Evolutionary conservation across 2,888 invertebrate species (phyloP), one percentile per base, ranked within the genome.

Genomic region (Sesia apiformis): DNA sequence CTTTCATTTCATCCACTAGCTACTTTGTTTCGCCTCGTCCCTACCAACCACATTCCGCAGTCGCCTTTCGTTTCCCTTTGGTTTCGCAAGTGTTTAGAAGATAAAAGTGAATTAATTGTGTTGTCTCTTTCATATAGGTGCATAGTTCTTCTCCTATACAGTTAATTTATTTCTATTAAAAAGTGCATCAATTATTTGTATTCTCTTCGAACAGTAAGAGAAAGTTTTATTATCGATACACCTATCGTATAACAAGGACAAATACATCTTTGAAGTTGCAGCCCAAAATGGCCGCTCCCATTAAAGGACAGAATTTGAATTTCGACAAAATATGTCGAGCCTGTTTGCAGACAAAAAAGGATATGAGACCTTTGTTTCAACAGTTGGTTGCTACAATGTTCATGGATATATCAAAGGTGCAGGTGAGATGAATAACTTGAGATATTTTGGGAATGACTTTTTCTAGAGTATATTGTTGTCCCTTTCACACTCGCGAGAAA

Each of bases 341-440:
- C 53, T 93, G 93, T 76, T 83, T 92, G 67, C 90, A 90, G 62
- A 86, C 91, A 64, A 92, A 93, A 69, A 92, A 92, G 70, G 92
- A 92, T 67, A 92, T 93, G 92, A 82, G 92, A 63, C 92, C 92
- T 40, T 72, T 93, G 57, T 92, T 92, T 67, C 91, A 91, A 62
- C 92, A 92, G 72, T 90, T 92, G 60, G 91, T 92, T 49, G 91
- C 92, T 23, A 91, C 92, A 61, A 92, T 93, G 92, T 66, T 93
- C 63, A 92, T 92, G 92, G 91, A 91, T 61, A 92, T 91, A 76
- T 90, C 92, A 56, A 91, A 90, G 74, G 90, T 92, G 61, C 89
- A 90, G 79, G 92, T 91, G 79, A 88, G 81, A 79, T 74, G 74
- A 75, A 75, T 76, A 70, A 72, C 38, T 72, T 69, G 62, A 67